These are phyloP conservation scores for Acipenser oxyrinchus DNA, from an alignment of 2,797 vertebrate species.

Conservation along the genomic window DNA sequence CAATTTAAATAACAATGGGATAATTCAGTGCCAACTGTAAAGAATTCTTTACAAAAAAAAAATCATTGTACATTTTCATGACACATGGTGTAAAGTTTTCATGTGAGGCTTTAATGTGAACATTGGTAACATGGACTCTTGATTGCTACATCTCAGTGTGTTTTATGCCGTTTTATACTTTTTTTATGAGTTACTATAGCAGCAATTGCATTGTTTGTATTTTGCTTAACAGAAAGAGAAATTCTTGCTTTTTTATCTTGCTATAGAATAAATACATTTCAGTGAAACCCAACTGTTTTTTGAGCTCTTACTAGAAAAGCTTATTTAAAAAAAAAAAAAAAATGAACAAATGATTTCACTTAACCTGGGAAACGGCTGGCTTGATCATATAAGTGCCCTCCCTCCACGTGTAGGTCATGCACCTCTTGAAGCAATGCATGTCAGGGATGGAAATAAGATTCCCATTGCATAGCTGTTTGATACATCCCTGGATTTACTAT, in stretches of 20 bases:
- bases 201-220: conserved; percentile 91
- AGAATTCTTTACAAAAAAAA: conserved; percentile 68
- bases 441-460: no score
- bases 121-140: conserved; percentile 90
- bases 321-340: conserved; percentile 39
- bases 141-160: conserved; percentile 95
- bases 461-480: no score
- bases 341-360: no score
- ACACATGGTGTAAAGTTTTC: conserved; percentile 98
- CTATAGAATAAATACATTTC: conserved; percentile 91
- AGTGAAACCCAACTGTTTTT: conserved; percentile 62
- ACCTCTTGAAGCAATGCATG: no score
- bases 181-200: conserved; percentile 98
- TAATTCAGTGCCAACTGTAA: conserved; percentile 77
- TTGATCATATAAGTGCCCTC: no score
- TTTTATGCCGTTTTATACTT: conserved; percentile 97
- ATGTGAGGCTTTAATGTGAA: conserved; percentile 98
- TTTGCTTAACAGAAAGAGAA: conserved; percentile 83
- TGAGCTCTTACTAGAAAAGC: conserved; percentile 48
- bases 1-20: conserved; percentile 49
- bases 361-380: no score
- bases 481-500: no score
- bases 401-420: no score
- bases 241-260: conserved; percentile 74
- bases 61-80: conserved; percentile 95